Evolutionary conservation across 2,888 invertebrate genomes (phyloP).

Genomic region (Aleiodes leptofemur): DNA sequence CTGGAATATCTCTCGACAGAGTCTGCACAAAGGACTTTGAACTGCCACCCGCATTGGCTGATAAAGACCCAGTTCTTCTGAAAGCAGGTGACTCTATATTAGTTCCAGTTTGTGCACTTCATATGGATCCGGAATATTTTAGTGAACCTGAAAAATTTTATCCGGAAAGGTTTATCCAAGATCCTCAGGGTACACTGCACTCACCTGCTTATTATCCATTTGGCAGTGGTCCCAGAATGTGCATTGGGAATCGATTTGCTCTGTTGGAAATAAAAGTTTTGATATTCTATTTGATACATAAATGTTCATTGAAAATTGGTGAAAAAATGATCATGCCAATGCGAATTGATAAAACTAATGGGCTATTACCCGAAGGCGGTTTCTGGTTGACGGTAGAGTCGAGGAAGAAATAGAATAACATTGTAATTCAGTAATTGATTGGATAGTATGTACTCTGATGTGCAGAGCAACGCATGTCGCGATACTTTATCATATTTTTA

Average conservation of each 20-base stretch:
- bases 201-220: slow-evolving; percentile 67
- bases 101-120: slow-evolving; percentile 68
- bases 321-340: slow-evolving; percentile 53
- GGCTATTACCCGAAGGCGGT: slow-evolving; percentile 53
- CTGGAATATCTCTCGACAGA: slow-evolving; percentile 62
- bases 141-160: slow-evolving; percentile 72
- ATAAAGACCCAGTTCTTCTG: slow-evolving; percentile 61
- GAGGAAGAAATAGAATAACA: slow-evolving; percentile 53
- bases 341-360: slow-evolving; percentile 31
- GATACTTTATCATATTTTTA: too few relatives aligned
- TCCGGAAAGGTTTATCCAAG: slow-evolving; percentile 72
- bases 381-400: slow-evolving; percentile 55
- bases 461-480: too few relatives aligned
- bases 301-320: slow-evolving; percentile 52
- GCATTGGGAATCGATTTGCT: slow-evolving; percentile 65
- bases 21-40: slow-evolving; percentile 62
- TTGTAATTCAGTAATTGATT: too few relatives aligned
- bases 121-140: slow-evolving; percentile 70
- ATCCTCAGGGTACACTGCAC: slow-evolving; percentile 65
- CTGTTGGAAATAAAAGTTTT: slow-evolving; percentile 57
- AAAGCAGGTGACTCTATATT: slow-evolving; percentile 62
- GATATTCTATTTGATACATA: slow-evolving; percentile 55
- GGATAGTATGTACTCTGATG: too few relatives aligned
- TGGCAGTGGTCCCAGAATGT: slow-evolving; percentile 69
- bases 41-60: slow-evolving; percentile 62